Conservation (phyloP, 1,140 invertebrate genomes). For the Nasonia vitripennis region DNA sequence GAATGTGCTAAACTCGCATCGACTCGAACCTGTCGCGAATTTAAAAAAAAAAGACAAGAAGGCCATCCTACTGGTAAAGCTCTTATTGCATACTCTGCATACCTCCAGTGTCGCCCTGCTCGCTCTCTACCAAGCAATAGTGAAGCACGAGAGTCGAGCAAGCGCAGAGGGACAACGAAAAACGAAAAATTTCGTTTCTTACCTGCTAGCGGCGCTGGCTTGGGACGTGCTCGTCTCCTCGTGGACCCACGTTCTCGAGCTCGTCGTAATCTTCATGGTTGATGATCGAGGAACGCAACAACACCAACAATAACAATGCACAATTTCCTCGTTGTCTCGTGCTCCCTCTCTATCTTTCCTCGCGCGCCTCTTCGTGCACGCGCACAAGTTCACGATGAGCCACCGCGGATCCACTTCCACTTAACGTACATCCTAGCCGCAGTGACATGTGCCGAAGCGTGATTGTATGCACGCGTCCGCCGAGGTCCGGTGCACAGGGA, state of each 20-base stretch:
- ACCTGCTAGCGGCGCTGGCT: conserved; percentile 4
- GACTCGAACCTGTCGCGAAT: not conserved
- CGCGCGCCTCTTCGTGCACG: not conserved
- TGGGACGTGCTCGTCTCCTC: not conserved
- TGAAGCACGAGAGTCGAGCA: too few relatives aligned
- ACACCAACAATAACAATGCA: not conserved
- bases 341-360: not conserved
- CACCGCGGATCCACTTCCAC: conserved; percentile 28
- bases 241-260: not conserved
- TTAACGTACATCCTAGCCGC: conserved; percentile 40
- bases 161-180: not conserved
- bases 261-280: conserved; percentile 16
- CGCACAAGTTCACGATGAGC: conserved; percentile 34
- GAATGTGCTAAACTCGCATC: not conserved
- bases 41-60: not conserved
- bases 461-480: not conserved
- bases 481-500: not conserved
- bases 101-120: too few relatives aligned
- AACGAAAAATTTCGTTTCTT: not conserved
- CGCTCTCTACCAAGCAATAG: too few relatives aligned
- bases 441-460: conserved; percentile 6
- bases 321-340: not conserved
- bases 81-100: not conserved
- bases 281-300: not conserved
- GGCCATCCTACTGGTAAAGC: too few relatives aligned